These are phyloP conservation scores for Netelia virgata DNA, from an alignment of 2,888 invertebrate species.

Conservation along the genomic window DNA sequence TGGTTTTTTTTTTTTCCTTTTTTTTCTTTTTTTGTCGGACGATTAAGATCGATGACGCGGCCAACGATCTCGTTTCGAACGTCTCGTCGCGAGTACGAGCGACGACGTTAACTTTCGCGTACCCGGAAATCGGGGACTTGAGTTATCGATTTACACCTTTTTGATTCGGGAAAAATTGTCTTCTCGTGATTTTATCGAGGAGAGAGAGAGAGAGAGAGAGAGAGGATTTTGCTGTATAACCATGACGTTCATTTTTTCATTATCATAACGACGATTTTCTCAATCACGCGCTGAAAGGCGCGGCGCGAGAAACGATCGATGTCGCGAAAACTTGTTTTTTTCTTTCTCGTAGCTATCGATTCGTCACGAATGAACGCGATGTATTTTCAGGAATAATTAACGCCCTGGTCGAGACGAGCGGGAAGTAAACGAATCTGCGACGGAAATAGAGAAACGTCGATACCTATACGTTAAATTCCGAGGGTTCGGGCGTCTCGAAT, in stretches of 20 bases:
- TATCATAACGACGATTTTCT: too few species aligned
- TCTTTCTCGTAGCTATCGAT: neutral
- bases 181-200: neutral
- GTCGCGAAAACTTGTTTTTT: too few species aligned
- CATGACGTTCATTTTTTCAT: too few species aligned
- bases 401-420: neutral
- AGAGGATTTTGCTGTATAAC: too few species aligned
- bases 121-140: constrained; percentile 21
- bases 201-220: too few species aligned
- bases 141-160: constrained; percentile 12
- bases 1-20: neutral
- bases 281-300: too few species aligned
- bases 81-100: neutral
- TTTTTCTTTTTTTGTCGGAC: neutral
- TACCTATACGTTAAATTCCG: too few species aligned
- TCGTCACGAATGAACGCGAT: neutral
- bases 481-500: too few species aligned
- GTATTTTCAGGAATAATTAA: neutral
- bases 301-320: too few species aligned
- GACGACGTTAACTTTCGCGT: too few species aligned
- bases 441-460: too few species aligned
- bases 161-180: neutral
- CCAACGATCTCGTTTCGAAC: neutral
- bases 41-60: constrained; percentile 51
- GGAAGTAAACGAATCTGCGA: too few species aligned